Base-by-base conservation (phyloP, 2,797 vertebrate genomes). In the Naso thynnoides region DNA sequence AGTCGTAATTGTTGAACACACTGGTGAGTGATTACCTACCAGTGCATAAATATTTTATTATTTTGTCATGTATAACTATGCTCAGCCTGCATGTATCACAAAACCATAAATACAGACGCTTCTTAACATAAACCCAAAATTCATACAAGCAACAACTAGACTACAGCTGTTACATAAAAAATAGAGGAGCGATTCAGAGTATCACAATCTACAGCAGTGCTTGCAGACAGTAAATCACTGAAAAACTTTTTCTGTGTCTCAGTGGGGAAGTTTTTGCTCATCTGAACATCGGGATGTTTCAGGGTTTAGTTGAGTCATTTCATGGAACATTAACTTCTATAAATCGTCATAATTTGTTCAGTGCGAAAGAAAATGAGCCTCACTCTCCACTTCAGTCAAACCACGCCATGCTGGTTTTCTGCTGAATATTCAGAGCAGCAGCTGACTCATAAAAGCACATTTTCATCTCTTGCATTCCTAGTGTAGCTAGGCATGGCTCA, bases 281-380 rank as follows among this genome's bases (percentile, higher is more conserved):
- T 61, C 8, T 19, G 36, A 26, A 6, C 55, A 18, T 21, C 24
- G 11, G 31, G 24, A 26, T 45, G 16, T 63, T 49, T 63, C 31
- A 33, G 45, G 45, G 31, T 26, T 26, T 21, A 15, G 57, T 29
- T 6, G 45, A 63, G 21, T 36, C 44, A 49, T 63, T 49, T 38
- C 60, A 36, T 8, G 21, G 31, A 63, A 49, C 29, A 63, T 63
- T 49, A 63, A 24, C 56, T 58, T 36, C 9, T 23, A 26, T 58
- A 42, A 58, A 42, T 41, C 38, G 19, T 27, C 56, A 19, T 38
- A 19, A 26, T 36, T 49, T 38, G 10, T 26, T 26, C 16, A 10
- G 56, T 6, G 29, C 24, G n/a, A 45, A 59, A 59, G 53, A 38
- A 38, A 56, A 56, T 38, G 33, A 6, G 53, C 15, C 57, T 44